Base-by-base conservation (phyloP, 1,140 invertebrate species). In the Hyposmocoma kahamanoa region DNA sequence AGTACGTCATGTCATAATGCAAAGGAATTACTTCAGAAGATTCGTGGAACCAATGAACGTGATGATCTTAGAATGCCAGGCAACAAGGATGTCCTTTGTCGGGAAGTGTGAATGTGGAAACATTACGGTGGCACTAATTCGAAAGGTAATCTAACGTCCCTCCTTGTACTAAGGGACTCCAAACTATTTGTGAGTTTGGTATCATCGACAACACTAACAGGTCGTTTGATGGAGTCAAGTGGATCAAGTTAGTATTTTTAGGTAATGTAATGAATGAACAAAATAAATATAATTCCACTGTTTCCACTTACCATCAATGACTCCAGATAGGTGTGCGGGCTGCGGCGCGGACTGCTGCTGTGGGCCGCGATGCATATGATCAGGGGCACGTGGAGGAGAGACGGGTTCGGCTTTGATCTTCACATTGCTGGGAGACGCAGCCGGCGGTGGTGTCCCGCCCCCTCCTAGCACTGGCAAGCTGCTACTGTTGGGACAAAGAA, bases 391-490 rank as follows among this genome's bases (percentile, higher is more conserved):
- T 3, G 96, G 96, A 48, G 96, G 96, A 62, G 95, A 97, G 70
- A 97, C 96, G 11, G 96, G 96, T 83, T 98, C 96, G 62, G 95
- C 96, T 87, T 97, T 98, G 72, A 98, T 97, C 85, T 95, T 95
- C 44, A 97, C 92, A 53, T 94, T 91, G 63, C 93, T 87, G 6
- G 95, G 94, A 56, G 93, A 95, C 50, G 93, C 92, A 30, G 93
- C 92, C 26, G 92, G 92, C 11, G 93, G 94, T 58, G 93, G 94
- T 67, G 94, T 95, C 73, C 95, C 94, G 66, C 91, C 93, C 48
- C 93, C 95, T 46, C 93, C 57, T 90, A 97, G 87, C 66, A 94
- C 92, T 59, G 93, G 92, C 82, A 95, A 87, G 84, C 92, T 91
- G 83, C 89, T 91, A 67, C 75, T 78, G 76, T 65, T 44, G 47